Evolutionary conservation across 2,113 vertebrate species (phyloP).

Genomic region (Thunnus maccoyii): DNA sequence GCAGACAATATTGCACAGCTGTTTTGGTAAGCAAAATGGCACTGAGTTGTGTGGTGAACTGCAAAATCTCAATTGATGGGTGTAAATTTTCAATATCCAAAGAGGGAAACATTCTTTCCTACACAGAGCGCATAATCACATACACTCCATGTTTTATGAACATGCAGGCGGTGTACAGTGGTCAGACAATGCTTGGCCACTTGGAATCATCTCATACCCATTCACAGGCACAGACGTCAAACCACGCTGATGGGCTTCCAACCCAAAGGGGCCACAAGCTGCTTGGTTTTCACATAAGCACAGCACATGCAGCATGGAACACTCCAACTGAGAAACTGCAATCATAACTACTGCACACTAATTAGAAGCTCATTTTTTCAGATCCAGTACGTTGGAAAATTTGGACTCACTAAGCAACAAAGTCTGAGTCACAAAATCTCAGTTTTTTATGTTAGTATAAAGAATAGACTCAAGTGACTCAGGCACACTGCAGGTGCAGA

Average conservation of each 20-base stretch:
- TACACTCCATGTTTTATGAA: constrained; percentile 25
- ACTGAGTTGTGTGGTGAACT: constrained; percentile 5
- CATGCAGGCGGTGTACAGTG: neutral
- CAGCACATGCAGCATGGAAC: neutral
- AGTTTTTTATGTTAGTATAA: neutral
- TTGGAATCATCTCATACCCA: constrained; percentile 2
- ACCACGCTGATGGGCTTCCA: neutral
- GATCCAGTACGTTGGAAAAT: neutral
- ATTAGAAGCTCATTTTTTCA: constrained; percentile 3
- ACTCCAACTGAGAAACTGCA: constrained; percentile 9
- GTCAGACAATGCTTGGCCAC: constrained; percentile 1
- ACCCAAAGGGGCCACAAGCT: constrained; percentile 1
- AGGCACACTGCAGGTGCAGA: neutral
- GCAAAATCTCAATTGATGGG: constrained; percentile 33
- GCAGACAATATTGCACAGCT: neutral
- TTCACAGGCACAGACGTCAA: constrained; percentile 12
- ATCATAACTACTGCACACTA: neutral
- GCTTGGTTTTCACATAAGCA: constrained; percentile 22
- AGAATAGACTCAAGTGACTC: neutral
- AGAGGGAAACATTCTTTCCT: constrained; percentile 8
- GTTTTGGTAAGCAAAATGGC: neutral
- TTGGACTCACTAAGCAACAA: neutral
- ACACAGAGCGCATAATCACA: constrained; percentile 39
- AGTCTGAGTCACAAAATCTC: neutral
- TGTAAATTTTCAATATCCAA: constrained; percentile 25